Percentiles rank a stretch among this genome's conserved stretches.
Conservation (phyloP, 2,113 vertebrate genomes). For the Accipiter virgatus region DNA sequence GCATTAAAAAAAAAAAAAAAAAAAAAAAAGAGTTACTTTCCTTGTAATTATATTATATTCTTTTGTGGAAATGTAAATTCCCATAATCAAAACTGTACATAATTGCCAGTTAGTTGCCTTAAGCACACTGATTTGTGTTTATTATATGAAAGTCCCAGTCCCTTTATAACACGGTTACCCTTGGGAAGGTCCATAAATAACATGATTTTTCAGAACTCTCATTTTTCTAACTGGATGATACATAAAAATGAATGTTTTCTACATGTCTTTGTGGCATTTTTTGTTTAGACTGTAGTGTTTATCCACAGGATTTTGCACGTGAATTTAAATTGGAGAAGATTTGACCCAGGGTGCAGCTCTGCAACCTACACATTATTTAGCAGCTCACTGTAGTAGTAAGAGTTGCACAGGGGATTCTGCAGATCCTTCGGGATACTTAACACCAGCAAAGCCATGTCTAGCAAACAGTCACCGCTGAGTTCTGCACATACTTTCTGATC, state of each 20-base stretch:
- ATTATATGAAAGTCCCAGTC: background rate
- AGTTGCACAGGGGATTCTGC: background rate
- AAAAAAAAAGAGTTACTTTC: background rate
- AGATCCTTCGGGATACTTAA: background rate
- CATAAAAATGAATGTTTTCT: background rate
- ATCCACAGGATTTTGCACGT: background rate
- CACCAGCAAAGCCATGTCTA: background rate
- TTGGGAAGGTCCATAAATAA: slow-evolving; percentile 38
- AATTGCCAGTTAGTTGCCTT: slow-evolving; percentile 46
- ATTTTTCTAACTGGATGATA: background rate
- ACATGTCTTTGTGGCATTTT: background rate
- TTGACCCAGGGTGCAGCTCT: background rate
- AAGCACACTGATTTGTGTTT: slow-evolving; percentile 31
- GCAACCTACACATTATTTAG: background rate
- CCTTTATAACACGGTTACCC: slow-evolving; percentile 15
- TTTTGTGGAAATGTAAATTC: slow-evolving; percentile 47
- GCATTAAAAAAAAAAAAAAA: background rate
- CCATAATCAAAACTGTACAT: slow-evolving; percentile 50
- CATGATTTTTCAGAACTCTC: background rate
- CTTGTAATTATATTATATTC: slow-evolving; percentile 52
- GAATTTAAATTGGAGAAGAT: background rate
- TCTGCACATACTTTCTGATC: background rate
- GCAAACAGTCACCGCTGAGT: background rate
- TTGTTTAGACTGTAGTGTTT: background rate
- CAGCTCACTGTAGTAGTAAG: background rate